Conservation (phyloP, 2,888 invertebrate species). For the Andrena marginata region DNA sequence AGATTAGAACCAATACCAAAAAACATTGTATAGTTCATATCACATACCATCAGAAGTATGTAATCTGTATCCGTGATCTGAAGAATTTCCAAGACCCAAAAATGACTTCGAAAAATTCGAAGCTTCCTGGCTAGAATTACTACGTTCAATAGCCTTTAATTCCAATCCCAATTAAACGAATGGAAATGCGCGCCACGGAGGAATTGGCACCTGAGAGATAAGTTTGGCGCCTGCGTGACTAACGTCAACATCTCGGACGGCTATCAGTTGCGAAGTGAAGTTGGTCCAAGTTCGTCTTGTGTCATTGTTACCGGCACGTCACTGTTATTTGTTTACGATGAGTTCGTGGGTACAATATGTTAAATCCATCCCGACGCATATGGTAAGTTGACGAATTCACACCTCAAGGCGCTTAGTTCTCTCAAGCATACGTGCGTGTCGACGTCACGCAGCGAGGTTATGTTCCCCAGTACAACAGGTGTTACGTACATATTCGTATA, state of each 20-base stretch:
- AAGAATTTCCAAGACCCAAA: background rate
- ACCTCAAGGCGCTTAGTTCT: background rate
- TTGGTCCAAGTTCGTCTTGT: background rate
- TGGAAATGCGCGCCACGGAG: constrained; percentile 43
- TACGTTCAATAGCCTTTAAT: background rate
- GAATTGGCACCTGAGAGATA: background rate
- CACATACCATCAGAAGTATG: no score
- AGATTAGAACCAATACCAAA: no score
- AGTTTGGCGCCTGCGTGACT: constrained; percentile 25
- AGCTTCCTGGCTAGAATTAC: no score
- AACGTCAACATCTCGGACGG: constrained; percentile 17
- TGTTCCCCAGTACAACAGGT: constrained; percentile 45
- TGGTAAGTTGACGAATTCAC: constrained; percentile 73
- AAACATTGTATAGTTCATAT: no score
- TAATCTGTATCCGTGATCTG: background rate
- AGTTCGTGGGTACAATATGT: constrained; percentile 78
- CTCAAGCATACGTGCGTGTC: background rate
- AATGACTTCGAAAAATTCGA: background rate
- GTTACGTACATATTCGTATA: background rate
- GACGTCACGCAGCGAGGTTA: constrained; percentile 49
- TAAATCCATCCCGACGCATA: constrained; percentile 80
- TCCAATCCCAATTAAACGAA: background rate
- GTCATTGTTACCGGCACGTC: constrained; percentile 24
- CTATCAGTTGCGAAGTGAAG: constrained; percentile 11
- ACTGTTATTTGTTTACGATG: constrained; percentile 71